Evolutionary conservation across 2,888 invertebrate species (phyloP).

Genomic region (Tetropium fuscum): DNA sequence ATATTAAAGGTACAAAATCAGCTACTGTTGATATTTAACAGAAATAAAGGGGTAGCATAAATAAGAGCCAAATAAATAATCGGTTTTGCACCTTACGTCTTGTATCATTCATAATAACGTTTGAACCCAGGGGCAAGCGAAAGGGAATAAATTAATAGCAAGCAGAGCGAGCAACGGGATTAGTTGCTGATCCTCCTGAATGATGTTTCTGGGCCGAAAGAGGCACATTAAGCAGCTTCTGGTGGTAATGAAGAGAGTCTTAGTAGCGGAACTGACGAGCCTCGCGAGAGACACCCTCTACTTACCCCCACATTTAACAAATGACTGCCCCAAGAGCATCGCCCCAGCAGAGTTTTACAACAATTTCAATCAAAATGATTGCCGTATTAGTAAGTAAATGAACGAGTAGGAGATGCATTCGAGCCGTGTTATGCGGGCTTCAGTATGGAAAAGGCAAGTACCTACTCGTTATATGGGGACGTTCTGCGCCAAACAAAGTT

Average conservation of each 20-base stretch:
- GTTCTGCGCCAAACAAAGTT: slow-evolving; percentile 5
- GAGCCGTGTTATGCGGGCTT: slow-evolving; percentile 28
- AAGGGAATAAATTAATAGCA: slow-evolving; percentile 18
- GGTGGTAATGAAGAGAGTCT: slow-evolving; percentile 28
- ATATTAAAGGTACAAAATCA: too few species aligned
- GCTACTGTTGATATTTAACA: too few species aligned
- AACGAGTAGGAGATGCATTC: slow-evolving; percentile 42
- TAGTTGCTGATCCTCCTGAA: slow-evolving; percentile 28
- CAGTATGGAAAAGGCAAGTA: slow-evolving; percentile 31
- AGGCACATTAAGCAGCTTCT: slow-evolving; percentile 36
- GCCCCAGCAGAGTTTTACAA: slow-evolving; percentile 60
- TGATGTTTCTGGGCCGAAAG: slow-evolving; percentile 32
- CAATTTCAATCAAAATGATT: slow-evolving; percentile 63
- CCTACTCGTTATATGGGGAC: slow-evolving; percentile 28
- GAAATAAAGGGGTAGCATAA: too few species aligned
- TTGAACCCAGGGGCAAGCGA: background rate
- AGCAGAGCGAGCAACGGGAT: slow-evolving; percentile 15
- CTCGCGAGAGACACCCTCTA: slow-evolving; percentile 51
- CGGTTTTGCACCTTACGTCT: slow-evolving; percentile 2
- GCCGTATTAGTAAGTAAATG: slow-evolving; percentile 53
- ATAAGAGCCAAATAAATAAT: background rate
- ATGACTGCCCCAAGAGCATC: slow-evolving; percentile 54
- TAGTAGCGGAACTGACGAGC: slow-evolving; percentile 32
- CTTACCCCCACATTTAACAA: slow-evolving; percentile 59
- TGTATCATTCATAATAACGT: slow-evolving; percentile 2